phyloP scores from a whole-genome alignment of 2,113 vertebrate genomes.

The Brachypteracias leptosomus region DNA sequence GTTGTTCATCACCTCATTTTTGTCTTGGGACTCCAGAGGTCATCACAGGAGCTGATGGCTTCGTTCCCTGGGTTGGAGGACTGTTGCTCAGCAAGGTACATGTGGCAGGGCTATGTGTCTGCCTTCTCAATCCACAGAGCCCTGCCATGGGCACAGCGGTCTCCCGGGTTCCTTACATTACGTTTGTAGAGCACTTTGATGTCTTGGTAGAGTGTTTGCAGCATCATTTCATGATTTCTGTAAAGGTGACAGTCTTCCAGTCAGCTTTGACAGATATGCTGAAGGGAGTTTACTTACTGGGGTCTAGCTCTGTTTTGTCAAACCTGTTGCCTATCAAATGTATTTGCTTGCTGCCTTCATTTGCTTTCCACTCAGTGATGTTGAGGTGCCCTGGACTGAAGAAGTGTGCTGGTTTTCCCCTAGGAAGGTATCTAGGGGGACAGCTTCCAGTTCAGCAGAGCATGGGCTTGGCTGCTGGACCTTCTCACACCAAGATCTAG shows the following conservation, averaged over 20 bases:
- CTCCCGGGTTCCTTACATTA: background rate
- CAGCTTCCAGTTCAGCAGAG: background rate
- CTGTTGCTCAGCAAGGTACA: background rate
- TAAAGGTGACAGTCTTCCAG: background rate
- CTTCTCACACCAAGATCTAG: background rate
- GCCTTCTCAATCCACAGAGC: background rate
- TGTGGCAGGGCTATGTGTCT: background rate
- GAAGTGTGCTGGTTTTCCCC: background rate
- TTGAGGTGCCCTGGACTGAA: background rate
- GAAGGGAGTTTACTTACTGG: background rate
- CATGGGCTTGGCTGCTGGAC: background rate
- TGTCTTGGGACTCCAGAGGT: background rate
- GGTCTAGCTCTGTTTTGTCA: background rate
- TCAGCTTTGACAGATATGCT: background rate
- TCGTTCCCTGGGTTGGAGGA: background rate
- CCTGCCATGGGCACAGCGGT: background rate
- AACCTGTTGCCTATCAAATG: background rate
- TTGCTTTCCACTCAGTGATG: background rate
- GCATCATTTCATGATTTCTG: background rate
- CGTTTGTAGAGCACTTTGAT: background rate
- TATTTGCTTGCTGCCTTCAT: background rate
- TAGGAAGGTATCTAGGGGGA: background rate
- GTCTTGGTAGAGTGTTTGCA: fast-evolving
- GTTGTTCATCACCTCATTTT: background rate
- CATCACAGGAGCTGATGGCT: background rate